Conservation (phyloP, 2,113 vertebrate genomes). For the Butastur rufipennis region DNA sequence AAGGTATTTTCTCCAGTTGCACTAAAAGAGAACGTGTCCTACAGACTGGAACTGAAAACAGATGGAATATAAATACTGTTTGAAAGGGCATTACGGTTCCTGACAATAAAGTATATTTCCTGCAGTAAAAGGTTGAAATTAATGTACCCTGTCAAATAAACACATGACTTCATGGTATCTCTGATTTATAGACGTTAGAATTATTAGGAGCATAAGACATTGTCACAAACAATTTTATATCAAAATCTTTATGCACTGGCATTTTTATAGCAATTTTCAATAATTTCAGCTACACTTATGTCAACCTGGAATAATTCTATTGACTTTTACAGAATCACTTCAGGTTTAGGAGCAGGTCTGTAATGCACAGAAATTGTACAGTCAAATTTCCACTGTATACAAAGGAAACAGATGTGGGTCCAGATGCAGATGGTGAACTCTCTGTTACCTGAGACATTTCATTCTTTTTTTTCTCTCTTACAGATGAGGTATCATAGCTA, state of each 20-base stretch:
- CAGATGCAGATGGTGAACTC: constrained; percentile 1
- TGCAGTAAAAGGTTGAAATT: constrained; percentile 45
- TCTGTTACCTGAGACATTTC: background rate
- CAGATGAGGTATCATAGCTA: background rate
- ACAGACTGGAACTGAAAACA: constrained; percentile 13
- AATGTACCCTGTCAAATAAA: constrained; percentile 33
- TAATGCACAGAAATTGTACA: background rate
- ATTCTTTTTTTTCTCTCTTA: background rate
- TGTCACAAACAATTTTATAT: background rate
- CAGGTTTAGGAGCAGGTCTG: background rate
- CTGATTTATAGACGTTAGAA: background rate
- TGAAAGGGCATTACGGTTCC: constrained; percentile 5
- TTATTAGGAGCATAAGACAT: background rate
- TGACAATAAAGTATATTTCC: constrained; percentile 28
- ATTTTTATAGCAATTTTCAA: background rate
- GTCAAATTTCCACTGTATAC: background rate
- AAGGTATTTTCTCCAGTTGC: background rate
- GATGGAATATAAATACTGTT: constrained; percentile 13
- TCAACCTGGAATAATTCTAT: background rate
- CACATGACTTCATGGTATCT: background rate
- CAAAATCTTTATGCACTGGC: background rate
- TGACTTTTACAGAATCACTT: background rate
- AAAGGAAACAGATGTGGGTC: background rate
- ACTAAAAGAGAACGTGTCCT: background rate
- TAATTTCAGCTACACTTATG: background rate